phyloP scores from a whole-genome alignment of 1,140 invertebrate genomes.

The Rhyzopertha dominica region DNA sequence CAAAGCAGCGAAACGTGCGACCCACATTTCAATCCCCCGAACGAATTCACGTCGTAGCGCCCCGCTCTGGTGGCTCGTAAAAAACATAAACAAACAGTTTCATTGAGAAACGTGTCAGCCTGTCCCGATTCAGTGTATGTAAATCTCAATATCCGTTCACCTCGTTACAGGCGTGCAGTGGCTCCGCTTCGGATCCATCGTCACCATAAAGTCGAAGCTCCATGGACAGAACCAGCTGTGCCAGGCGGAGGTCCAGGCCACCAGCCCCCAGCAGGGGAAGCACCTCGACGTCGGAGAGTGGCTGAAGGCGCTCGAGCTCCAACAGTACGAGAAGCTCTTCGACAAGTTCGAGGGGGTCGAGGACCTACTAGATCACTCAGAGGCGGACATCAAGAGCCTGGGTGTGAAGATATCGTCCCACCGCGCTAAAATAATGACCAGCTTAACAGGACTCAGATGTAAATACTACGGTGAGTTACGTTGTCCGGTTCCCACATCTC shows the following conservation, averaged over 20 bases:
- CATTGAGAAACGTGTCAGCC: too few relatives aligned
- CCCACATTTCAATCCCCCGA: too few relatives aligned
- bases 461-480: constrained; percentile 49
- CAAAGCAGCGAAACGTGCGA: too few relatives aligned
- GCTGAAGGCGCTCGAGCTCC: constrained; percentile 46
- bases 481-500: background rate
- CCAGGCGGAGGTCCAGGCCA: background rate
- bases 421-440: constrained; percentile 58
- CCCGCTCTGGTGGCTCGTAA: too few relatives aligned
- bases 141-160: too few relatives aligned
- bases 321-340: constrained; percentile 46
- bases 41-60: too few relatives aligned
- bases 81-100: too few relatives aligned
- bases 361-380: constrained; percentile 55
- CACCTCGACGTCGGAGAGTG: constrained; percentile 46
- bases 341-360: constrained; percentile 50
- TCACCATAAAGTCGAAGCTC: constrained; percentile 10
- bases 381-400: constrained; percentile 55
- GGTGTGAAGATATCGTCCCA: constrained; percentile 59
- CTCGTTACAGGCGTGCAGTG: constrained; percentile 29
- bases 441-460: constrained; percentile 55
- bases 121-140: too few relatives aligned
- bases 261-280: constrained; percentile 23
- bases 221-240: constrained; percentile 7
- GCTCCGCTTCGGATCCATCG: constrained; percentile 34